Evolutionary conservation across 2,797 vertebrate genomes (phyloP).

Genomic region (Apodemus agrarius): DNA sequence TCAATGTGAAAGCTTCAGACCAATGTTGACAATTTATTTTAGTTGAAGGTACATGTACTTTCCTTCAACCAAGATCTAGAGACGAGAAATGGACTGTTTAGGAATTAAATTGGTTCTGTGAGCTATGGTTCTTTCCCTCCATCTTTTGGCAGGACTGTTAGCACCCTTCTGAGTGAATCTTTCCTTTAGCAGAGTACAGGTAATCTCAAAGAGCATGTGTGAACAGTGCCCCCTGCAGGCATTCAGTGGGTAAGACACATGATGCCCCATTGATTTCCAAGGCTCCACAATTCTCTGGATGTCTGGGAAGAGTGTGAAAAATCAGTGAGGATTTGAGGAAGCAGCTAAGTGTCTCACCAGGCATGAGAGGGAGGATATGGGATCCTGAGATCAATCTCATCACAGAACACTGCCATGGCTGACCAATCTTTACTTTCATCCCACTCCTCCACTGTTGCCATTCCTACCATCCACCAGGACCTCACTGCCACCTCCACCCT

Average conservation of each 20-base stretch:
- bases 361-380: no score
- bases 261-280: rapidly evolving
- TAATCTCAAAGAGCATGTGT: rapidly evolving
- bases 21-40: not conserved
- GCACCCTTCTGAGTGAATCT: not conserved
- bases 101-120: not conserved
- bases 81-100: not conserved
- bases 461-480: no score
- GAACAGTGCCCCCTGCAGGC: not conserved
- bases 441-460: rapidly evolving
- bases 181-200: rapidly evolving
- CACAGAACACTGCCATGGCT: rapidly evolving
- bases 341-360: not conserved
- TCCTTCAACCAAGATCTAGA: not conserved
- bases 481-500: not conserved
- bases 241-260: not conserved
- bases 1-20: not conserved
- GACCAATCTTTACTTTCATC: not conserved
- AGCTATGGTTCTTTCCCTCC: not conserved
- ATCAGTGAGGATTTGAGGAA: not conserved
- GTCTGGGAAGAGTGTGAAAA: rapidly evolving
- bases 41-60: not conserved
- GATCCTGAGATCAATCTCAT: not conserved
- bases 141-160: not conserved
- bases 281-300: no score